Conservation (phyloP, 2,113 vertebrate genomes). For the Sisor rabdophorus region DNA sequence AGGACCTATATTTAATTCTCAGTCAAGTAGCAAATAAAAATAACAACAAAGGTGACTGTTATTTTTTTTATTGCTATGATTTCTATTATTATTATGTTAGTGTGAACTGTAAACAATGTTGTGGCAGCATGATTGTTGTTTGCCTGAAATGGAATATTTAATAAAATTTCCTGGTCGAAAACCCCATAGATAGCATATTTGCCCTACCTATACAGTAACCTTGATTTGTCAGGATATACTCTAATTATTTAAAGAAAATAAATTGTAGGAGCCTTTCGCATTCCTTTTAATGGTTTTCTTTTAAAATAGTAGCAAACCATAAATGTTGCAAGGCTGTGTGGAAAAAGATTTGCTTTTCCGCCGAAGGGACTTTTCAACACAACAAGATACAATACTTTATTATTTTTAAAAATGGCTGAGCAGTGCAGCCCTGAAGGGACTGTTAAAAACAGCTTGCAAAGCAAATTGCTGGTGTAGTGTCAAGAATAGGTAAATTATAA, state of each 20-base stretch:
- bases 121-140: constrained; percentile 13
- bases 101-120: neutral
- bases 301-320: constrained; percentile 41
- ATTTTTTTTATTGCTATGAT: neutral
- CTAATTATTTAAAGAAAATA: constrained; percentile 27
- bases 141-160: neutral
- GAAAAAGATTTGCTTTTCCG: constrained; percentile 50
- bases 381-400: constrained; percentile 54
- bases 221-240: constrained; percentile 19
- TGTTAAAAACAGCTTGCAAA: constrained; percentile 57
- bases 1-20: too few species aligned
- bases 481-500: constrained; percentile 5
- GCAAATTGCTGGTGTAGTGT: constrained; percentile 35
- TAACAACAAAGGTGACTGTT: neutral
- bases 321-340: constrained; percentile 42
- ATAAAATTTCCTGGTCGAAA: neutral
- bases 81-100: neutral
- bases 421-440: constrained; percentile 51
- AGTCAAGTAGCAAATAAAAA: neutral
- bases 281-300: constrained; percentile 31
- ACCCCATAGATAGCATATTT: constrained; percentile 9
- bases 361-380: constrained; percentile 58
- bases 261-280: constrained; percentile 24
- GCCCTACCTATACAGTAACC: neutral
- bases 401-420: constrained; percentile 56